Evolutionary conservation across 2,113 vertebrate genomes (phyloP).

Genomic region (Dolichallabes microphthalmus): DNA sequence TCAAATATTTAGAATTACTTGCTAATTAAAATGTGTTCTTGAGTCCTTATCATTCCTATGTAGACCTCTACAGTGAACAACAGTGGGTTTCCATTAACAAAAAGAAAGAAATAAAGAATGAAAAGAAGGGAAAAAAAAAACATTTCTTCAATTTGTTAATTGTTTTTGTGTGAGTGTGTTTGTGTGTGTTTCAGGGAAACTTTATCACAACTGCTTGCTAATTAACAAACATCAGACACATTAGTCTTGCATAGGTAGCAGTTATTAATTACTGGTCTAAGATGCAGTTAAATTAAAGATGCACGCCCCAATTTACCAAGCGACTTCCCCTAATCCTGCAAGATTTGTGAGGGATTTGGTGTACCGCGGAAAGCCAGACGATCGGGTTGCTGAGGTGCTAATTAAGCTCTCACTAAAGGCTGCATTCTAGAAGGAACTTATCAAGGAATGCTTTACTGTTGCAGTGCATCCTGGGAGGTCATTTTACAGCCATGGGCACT

Average conservation of each 20-base stretch:
- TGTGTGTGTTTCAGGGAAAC: conserved; percentile 71
- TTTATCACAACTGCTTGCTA: conserved; percentile 74
- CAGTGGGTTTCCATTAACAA: conserved; percentile 61
- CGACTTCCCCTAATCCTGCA: conserved; percentile 79
- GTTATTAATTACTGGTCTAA: conserved; percentile 79
- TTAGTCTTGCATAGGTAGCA: conserved; percentile 77
- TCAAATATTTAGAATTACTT: conserved; percentile 69
- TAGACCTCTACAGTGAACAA: conserved; percentile 73
- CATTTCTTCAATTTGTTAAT: conserved; percentile 74
- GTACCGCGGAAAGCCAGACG: conserved; percentile 68
- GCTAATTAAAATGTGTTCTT: conserved; percentile 76
- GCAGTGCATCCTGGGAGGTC: conserved; percentile 61
- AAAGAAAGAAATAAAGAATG: background rate
- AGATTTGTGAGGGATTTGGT: conserved; percentile 81
- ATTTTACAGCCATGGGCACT: conserved; percentile 51
- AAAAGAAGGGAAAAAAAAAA: conserved; percentile 63
- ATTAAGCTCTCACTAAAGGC: conserved; percentile 75
- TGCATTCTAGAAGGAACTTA: conserved; percentile 58
- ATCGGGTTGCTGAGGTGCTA: conserved; percentile 77
- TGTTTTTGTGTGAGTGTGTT: conserved; percentile 63
- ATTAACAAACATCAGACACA: conserved; percentile 78
- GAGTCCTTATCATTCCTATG: conserved; percentile 75
- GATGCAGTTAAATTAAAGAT: conserved; percentile 83
- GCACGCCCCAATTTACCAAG: conserved; percentile 77
- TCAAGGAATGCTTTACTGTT: conserved; percentile 59